These are phyloP conservation scores for Leptoclinus maculatus DNA, from an alignment of 2,797 vertebrate species.

Conservation along the genomic window DNA sequence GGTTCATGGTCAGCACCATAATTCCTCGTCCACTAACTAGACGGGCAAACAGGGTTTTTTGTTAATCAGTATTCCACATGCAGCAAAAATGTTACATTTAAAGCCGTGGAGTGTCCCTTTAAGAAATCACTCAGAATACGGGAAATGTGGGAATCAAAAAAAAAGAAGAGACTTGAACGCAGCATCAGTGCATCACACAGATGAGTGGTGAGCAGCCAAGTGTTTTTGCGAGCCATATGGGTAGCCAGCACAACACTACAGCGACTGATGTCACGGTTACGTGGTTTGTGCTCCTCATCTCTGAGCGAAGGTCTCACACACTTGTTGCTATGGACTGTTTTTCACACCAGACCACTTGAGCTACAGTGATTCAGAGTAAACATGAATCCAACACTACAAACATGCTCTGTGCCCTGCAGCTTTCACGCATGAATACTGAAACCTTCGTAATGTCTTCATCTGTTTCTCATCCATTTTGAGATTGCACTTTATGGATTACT, in stretches of 20 bases:
- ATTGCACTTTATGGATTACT: not conserved
- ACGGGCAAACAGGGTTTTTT: not conserved
- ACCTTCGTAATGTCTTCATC: not conserved
- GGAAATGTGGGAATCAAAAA: not conserved
- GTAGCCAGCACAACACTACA: slow-evolving; percentile 1
- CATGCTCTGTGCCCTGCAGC: not conserved
- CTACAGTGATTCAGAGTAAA: not conserved
- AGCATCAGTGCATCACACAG: not conserved
- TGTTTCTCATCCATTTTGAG: not conserved
- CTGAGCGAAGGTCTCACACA: slow-evolving; percentile 35
- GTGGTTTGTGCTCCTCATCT: slow-evolving; percentile 24
- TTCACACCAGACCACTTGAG: slow-evolving; percentile 13
- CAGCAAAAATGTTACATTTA: not conserved
- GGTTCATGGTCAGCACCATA: not conserved
- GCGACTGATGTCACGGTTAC: slow-evolving; percentile 12
- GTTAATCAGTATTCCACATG: not conserved
- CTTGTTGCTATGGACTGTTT: slow-evolving; percentile 38
- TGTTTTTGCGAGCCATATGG: not conserved
- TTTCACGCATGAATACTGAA: slow-evolving; percentile 7
- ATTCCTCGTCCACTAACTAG: not conserved
- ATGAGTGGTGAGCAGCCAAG: not conserved
- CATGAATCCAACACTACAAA: not conserved
- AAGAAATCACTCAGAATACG: not conserved
- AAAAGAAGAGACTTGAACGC: not conserved
- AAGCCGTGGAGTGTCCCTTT: not conserved